A percentile compares a stretch with the other conserved stretches of the same genome.
phyloP scores from a whole-genome alignment of 2,797 vertebrate genomes.

The Poecilia picta region DNA sequence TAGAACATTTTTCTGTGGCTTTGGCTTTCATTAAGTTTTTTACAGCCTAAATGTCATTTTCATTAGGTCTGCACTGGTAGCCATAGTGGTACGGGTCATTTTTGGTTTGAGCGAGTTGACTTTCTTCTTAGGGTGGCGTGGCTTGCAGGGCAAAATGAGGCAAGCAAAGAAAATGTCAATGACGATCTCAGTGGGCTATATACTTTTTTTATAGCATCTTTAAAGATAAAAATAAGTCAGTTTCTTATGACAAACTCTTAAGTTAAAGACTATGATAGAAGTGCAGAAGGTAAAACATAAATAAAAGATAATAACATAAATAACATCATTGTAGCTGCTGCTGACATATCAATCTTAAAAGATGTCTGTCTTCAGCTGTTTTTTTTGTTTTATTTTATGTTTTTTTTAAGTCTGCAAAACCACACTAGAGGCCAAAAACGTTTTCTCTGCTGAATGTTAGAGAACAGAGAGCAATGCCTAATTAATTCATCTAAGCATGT shows the following conservation, averaged over 20 bases:
- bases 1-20: not conserved
- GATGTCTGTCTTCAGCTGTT: not conserved
- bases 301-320: not conserved
- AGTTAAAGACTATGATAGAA: not conserved
- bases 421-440: not conserved
- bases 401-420: not conserved
- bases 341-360: not conserved
- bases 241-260: not conserved
- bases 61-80: not conserved
- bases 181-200: not conserved
- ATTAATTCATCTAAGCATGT: not conserved
- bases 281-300: not conserved
- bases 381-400: not conserved
- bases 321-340: not conserved
- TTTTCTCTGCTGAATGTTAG: not conserved
- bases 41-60: not conserved
- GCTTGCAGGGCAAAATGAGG: not conserved
- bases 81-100: not conserved
- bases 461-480: not conserved
- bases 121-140: not conserved
- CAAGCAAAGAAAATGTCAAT: not conserved
- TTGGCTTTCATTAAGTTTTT: not conserved
- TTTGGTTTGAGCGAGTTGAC: not conserved
- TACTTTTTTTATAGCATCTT: not conserved
- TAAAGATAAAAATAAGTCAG: not conserved